A percentile compares a stretch with the other conserved stretches of the same genome.
phyloP scores from a whole-genome alignment of 2,113 vertebrate species.

The Phoenicopterus ruber region DNA sequence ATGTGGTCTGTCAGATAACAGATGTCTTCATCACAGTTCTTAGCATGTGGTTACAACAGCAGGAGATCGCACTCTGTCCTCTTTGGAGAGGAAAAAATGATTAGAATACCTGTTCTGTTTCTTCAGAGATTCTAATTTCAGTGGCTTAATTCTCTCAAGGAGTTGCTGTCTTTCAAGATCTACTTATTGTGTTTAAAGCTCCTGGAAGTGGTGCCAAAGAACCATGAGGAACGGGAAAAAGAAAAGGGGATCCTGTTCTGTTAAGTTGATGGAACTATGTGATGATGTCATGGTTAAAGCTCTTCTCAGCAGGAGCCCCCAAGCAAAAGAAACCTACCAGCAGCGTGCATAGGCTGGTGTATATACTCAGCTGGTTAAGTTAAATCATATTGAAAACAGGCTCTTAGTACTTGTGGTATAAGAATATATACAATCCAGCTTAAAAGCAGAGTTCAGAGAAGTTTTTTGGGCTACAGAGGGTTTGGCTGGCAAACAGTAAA shows the following conservation, averaged over 20 bases:
- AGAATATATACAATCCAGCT: not conserved
- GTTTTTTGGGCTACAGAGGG: not conserved
- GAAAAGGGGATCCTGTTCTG: not conserved
- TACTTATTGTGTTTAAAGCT: slow-evolving; percentile 22
- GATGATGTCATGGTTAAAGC: slow-evolving; percentile 10
- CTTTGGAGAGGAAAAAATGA: not conserved
- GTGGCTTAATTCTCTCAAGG: slow-evolving; percentile 17
- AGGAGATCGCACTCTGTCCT: slow-evolving; percentile 25
- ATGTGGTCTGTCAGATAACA: not conserved
- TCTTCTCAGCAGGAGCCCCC: not conserved
- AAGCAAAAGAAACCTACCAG: not conserved
- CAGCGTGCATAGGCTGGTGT: not conserved
- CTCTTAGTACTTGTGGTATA: not conserved
- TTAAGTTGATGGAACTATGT: not conserved
- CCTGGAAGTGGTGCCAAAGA: slow-evolving; percentile 46
- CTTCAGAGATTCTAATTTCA: slow-evolving; percentile 48
- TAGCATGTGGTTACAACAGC: not conserved
- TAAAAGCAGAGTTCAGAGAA: not conserved
- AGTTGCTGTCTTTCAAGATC: slow-evolving; percentile 48
- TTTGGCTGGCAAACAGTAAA: not conserved
- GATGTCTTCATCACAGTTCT: not conserved
- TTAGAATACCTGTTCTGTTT: not conserved
- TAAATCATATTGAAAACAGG: not conserved
- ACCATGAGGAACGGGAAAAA: not conserved
- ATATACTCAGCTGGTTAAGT: not conserved